phyloP scores from a whole-genome alignment of 2,113 vertebrate genomes.

The Helogale parvula region DNA sequence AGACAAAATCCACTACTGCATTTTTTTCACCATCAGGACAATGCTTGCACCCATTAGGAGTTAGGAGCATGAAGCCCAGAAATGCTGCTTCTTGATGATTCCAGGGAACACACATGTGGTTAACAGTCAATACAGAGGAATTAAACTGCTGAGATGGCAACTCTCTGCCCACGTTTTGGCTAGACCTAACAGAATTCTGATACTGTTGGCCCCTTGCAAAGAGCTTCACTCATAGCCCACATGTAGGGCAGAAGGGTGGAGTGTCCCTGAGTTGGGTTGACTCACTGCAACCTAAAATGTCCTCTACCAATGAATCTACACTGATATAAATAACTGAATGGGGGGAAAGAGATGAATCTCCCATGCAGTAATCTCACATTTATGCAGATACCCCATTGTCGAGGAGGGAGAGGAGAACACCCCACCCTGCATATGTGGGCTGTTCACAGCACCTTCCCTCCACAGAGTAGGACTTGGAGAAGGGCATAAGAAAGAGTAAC shows the following conservation, averaged over 20 bases:
- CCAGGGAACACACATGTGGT: not conserved
- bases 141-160: not conserved
- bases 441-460: not conserved
- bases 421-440: not conserved
- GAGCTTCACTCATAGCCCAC: not conserved
- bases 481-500: not conserved
- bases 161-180: not conserved
- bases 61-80: not conserved
- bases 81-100: not conserved
- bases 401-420: not conserved
- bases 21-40: constrained; percentile 38
- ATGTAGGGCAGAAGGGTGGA: not conserved
- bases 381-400: not conserved
- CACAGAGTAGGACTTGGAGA: not conserved
- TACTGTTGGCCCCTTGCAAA: not conserved
- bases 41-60: not conserved
- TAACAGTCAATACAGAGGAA: not conserved
- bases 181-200: not conserved
- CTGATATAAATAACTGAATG: not conserved
- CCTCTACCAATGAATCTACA: not conserved
- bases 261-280: not conserved
- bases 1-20: not conserved
- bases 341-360: not conserved
- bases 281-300: not conserved
- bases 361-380: not conserved